Percentiles rank a stretch among this genome's conserved stretches.
These are phyloP conservation scores for Macrobrachium rosenbergii DNA, from an alignment of 1,140 invertebrate species.

Conservation along the genomic window DNA sequence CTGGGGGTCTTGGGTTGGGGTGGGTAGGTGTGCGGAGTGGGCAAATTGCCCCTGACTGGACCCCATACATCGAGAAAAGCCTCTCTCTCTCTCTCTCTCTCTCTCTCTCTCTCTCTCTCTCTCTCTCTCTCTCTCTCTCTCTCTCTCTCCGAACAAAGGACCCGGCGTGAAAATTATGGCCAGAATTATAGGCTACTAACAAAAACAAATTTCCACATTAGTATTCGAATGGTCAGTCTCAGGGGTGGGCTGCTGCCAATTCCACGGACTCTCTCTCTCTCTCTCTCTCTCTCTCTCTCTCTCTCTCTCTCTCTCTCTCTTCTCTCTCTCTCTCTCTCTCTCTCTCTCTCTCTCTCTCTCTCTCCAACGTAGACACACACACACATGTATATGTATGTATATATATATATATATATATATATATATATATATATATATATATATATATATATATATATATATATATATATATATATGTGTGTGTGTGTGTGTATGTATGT, in stretches of 20 bases:
- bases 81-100: conserved; percentile 16
- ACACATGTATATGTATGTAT: background rate
- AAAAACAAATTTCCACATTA: conserved; percentile 46
- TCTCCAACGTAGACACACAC: background rate
- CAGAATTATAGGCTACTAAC: conserved; percentile 36
- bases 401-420: conserved; percentile 6
- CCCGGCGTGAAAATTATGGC: conserved; percentile 31
- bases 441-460: conserved; percentile 13
- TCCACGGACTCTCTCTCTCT: conserved; percentile 17
- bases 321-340: background rate
- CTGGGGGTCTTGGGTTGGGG: background rate
- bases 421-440: conserved; percentile 6
- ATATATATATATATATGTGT: conserved; percentile 7
- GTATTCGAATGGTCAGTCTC: conserved; percentile 45
- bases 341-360: background rate
- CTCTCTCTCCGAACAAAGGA: conserved; percentile 26
- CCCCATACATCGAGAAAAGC: background rate
- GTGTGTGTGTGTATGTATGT: too few relatives aligned
- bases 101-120: conserved; percentile 8
- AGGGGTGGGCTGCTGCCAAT: conserved; percentile 5
- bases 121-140: background rate
- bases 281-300: conserved; percentile 31
- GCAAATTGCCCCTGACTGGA: background rate
- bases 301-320: conserved; percentile 10
- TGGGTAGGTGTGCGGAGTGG: conserved; percentile 1